Percentiles rank a stretch among this genome's conserved stretches.
phyloP scores from a whole-genome alignment of 2,888 invertebrate genomes.

The Agrilus cyanescens region DNA sequence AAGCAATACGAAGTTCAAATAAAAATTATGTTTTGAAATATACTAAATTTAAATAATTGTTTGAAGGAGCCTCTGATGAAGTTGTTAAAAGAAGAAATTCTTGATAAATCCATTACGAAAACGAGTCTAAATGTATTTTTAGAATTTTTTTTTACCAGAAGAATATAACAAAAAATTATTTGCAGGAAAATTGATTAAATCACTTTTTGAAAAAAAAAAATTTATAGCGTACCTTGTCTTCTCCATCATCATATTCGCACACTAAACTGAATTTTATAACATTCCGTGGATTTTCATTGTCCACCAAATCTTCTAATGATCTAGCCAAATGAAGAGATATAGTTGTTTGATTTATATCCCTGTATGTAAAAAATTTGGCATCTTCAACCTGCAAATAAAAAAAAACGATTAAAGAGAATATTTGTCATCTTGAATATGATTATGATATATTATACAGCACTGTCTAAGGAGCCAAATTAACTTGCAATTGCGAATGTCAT shows the following conservation, averaged over 20 bases:
- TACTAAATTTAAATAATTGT: no score
- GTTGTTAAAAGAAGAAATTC: no score
- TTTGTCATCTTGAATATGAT: neutral
- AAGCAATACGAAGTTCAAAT: no score
- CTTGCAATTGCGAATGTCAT: no score
- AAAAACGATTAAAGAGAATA: conserved; percentile 10
- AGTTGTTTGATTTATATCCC: conserved; percentile 64
- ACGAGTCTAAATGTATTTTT: no score
- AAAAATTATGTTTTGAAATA: no score
- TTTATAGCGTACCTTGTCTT: conserved; percentile 49
- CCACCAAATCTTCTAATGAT: conserved; percentile 69
- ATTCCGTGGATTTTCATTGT: conserved; percentile 68
- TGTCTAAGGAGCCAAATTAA: neutral
- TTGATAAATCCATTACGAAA: no score
- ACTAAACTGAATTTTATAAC: conserved; percentile 71
- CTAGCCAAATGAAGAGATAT: conserved; percentile 65
- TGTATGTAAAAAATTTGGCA: conserved; percentile 57
- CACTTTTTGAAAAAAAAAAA: no score
- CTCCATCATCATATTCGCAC: conserved; percentile 58
- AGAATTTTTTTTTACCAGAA: no score
- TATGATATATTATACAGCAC: neutral
- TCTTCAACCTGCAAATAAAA: conserved; percentile 47
- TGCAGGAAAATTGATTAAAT: no score
- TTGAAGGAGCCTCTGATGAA: no score
- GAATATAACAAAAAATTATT: no score